Evolutionary conservation across 2,113 vertebrate genomes (phyloP), one percentile per base, ranked within the genome.

Genomic region (Ornithorhynchus anatinus): DNA sequence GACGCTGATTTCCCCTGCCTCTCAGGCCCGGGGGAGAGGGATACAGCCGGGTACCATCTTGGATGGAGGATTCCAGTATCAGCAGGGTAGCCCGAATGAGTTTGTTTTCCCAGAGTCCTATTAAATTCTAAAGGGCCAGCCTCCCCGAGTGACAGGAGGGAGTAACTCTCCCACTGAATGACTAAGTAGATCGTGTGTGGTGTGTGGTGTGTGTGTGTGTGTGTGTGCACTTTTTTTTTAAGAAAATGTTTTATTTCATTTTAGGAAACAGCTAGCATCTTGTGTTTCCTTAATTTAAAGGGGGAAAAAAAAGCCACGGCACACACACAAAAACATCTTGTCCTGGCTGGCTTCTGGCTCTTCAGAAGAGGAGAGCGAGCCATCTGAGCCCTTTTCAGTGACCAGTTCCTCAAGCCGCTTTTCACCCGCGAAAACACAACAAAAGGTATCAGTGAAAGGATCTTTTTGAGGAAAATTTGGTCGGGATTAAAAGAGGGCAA

Each of bases 401-500:
- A 87, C 72, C 63, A 56, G 76, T 63, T 87, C 83, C 75, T 75
- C 3, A 1, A 54, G 42, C 89, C 84, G 84, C 81, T 92, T 93
- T 90, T 92, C 91, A 91, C 91, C 92, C 1, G 2, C 69, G 89
- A 92, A 86, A 90, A 86, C 84, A 88, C 64, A 89, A 92, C 90
- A 92, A 89, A 91, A 89, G 82, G 76, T 89, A 88, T 69, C 82
- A 69, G 17, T 90, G 88, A 93, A 92, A 91, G 86, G 83, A 89
- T 88, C 89, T 91, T 93, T 93, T 86, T 81, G 85, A 85, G 64
- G 31, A 85, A 89, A 93, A 92, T 87, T 93, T 92, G 93, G 90
- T 93, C 79, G 88, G 89, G 88, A 93, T 92, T 92, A 89, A 92
- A 92, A 88, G 89, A 86, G 89, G 92, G 84, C 89, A 82, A 90